A percentile compares a stretch with the other conserved stretches of the same genome.
Evolutionary conservation across 1,140 invertebrate species (phyloP).

Genomic region (Temnothorax curvispinosus): DNA sequence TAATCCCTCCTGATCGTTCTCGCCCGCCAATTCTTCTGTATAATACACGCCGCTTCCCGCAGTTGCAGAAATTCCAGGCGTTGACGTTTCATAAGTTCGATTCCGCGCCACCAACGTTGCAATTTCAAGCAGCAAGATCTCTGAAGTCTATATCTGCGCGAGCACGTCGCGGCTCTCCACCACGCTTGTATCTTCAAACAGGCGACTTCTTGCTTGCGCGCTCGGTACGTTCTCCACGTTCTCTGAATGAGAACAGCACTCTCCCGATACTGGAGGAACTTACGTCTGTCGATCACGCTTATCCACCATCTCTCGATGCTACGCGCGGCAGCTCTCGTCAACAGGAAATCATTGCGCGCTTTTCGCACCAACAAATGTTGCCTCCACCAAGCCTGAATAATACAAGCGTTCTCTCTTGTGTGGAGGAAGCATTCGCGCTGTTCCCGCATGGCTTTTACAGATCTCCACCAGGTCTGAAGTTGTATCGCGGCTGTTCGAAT

Average conservation of each 20-base stretch:
- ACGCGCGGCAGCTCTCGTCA: conserved; percentile 73
- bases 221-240: conserved; percentile 69
- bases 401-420: conserved; percentile 78
- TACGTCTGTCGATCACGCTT: conserved; percentile 59
- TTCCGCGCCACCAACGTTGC: conserved; percentile 28
- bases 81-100: neutral
- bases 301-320: conserved; percentile 76
- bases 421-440: conserved; percentile 80
- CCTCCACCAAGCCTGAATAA: conserved; percentile 85
- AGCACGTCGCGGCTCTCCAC: conserved; percentile 65
- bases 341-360: conserved; percentile 81
- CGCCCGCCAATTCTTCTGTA: conserved; percentile 78
- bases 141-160: conserved; percentile 13
- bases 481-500: conserved; percentile 69
- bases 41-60: conserved; percentile 60
- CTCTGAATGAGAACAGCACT: conserved; percentile 73
- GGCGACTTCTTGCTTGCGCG: conserved; percentile 30
- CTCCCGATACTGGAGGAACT: conserved; percentile 56
- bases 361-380: conserved; percentile 79
- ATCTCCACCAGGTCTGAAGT: conserved; percentile 83
- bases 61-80: conserved; percentile 38
- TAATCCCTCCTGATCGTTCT: conserved; percentile 53
- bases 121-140: conserved; percentile 15
- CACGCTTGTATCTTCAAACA: conserved; percentile 74
- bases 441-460: conserved; percentile 79